Evolutionary conservation across 2,888 invertebrate genomes (phyloP), one percentile per base, ranked within the genome.

Genomic region (Harpalus rubripes): DNA sequence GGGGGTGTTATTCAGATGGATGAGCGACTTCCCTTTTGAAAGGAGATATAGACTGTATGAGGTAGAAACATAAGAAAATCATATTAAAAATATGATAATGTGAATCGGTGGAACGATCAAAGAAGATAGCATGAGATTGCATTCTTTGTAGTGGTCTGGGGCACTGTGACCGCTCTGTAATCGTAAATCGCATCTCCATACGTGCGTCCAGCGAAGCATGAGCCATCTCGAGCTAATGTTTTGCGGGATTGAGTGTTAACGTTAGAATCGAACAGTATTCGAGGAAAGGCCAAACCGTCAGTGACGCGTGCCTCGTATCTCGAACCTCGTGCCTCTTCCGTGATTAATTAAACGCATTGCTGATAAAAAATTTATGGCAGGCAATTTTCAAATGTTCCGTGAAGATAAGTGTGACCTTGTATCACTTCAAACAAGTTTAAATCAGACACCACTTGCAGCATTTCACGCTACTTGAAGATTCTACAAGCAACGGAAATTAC

Each of bases 361-460:
- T 74, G 52, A 74, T 74, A 78, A 78, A 78, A 78, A 58, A 78
- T 78, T 78, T 78, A 78, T 59, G 78, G 44, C 78, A 78, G 78
- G 58, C 58, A 78, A 78, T 78, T 58, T 78, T 78, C 59, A 59
- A 78, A 78, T 78, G 78, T 78, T 58, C 78, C 78, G 58, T 59
- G 59, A 78, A 78, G 39, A 39, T 78, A 78, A 78, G 44, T 74
- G 22, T 52, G 72, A 44, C 72, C 72, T 74, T 74, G 44, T 1
- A 41, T 8, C 44, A 74, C 72, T 74, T 74, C 44, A 74, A 74
- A 74, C 72, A 74, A 74, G 52, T 74, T 74, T 74, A 74, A 74
- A 74, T 72, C 72, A 44, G 72, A 72, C 72, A 72, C 15, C 72
- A 72, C 22, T 22, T 44, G 18, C 39, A 41, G 72, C 72, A 72